Conservation (phyloP, 2,113 vertebrate species). For the Morone chrysops region DNA sequence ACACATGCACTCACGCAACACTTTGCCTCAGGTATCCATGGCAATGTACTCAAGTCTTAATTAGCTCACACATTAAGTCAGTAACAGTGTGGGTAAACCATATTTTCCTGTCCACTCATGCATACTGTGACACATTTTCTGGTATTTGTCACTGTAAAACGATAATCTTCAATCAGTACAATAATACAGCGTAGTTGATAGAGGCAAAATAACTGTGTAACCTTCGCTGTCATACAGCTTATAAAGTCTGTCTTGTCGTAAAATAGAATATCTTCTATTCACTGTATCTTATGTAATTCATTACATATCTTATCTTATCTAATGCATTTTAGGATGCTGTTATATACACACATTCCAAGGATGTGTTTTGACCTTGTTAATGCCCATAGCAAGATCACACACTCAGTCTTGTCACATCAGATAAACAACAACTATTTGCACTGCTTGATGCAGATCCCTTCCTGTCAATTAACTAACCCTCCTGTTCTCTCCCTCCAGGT, state of each 20-base stretch:
- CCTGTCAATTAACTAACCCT: background rate
- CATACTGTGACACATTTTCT: background rate
- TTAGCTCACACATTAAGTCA: background rate
- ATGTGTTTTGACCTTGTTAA: background rate
- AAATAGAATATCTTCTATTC: background rate
- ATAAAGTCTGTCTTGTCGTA: background rate
- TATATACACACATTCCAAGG: background rate
- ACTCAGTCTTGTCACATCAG: background rate
- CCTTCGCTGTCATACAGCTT: background rate
- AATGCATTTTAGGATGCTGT: background rate
- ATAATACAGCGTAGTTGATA: background rate
- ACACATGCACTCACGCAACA: background rate
- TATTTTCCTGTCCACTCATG: background rate
- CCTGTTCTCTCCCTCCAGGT: slow-evolving; percentile 82
- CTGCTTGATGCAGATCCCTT: background rate
- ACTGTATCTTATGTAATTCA: background rate
- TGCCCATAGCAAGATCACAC: slow-evolving; percentile 1
- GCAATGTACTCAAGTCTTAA: background rate
- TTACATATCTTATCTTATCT: background rate
- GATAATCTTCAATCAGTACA: background rate
- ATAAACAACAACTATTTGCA: background rate
- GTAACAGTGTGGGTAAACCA: background rate
- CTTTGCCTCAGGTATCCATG: background rate
- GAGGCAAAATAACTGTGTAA: background rate
- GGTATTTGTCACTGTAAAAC: background rate